These are phyloP conservation scores for Doryteuthis pealeii DNA, from an alignment of 1,140 invertebrate genomes.

Conservation along the genomic window DNA sequence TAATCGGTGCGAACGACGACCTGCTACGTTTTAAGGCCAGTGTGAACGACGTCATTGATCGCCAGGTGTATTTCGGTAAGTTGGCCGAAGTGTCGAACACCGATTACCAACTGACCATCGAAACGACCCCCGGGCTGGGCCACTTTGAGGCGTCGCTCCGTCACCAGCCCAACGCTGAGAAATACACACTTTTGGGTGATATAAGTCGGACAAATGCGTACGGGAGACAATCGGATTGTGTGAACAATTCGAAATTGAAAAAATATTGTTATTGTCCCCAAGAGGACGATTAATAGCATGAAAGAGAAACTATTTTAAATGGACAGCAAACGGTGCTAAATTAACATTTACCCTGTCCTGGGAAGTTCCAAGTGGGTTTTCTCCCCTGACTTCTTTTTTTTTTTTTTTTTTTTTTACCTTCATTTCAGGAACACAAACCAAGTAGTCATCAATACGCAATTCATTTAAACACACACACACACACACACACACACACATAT, in stretches of 20 bases:
- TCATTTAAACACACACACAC: too few species aligned
- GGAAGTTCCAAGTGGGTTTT: too few species aligned
- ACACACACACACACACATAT: too few species aligned
- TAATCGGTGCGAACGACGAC: conserved; percentile 30
- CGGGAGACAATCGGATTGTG: conserved; percentile 50
- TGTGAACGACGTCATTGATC: conserved; percentile 44
- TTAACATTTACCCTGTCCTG: too few species aligned
- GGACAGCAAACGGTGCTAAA: too few species aligned
- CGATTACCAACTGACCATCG: conserved; percentile 49
- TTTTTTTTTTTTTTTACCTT: too few species aligned
- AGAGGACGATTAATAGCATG: too few species aligned
- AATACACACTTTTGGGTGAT: conserved; percentile 41
- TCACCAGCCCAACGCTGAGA: conserved; percentile 28
- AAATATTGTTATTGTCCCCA: conserved; percentile 52
- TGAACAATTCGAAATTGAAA: conserved; percentile 44
- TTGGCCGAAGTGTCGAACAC: conserved; percentile 29
- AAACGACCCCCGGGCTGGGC: conserved; percentile 45
- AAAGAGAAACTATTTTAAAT: too few species aligned
- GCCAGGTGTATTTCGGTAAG: conserved; percentile 28
- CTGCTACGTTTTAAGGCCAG: conserved; percentile 40
- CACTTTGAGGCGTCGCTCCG: conserved; percentile 53
- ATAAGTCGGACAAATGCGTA: conserved; percentile 57
- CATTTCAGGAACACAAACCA: too few species aligned
- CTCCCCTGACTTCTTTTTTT: too few species aligned
- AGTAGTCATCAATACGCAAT: too few species aligned